Evolutionary conservation across 2,888 invertebrate species (phyloP), one percentile per base, ranked within the genome.

Genomic region (Chrysomela aeneicollis): DNA sequence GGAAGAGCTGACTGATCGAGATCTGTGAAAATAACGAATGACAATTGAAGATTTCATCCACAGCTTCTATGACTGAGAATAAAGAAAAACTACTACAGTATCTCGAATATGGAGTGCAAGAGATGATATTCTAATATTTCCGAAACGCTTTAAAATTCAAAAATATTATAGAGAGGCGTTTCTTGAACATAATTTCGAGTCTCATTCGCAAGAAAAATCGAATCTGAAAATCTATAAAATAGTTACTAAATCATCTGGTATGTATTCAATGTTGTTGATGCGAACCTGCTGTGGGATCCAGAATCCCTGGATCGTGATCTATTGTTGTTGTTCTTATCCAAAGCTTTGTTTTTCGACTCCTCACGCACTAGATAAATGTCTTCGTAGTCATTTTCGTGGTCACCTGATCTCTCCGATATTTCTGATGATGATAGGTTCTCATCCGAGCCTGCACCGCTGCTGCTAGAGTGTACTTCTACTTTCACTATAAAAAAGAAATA

Each of bases 391-490:
- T 92, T 90, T 71, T 88, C 87, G 67, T 86, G 86, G 63, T 83
- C 84, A 32, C 81, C 83, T 8, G 84, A 84, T 35, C 83, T 76
- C 69, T 84, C 85, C n/a, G 85, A 85, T 37, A 84, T 73, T 67
- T 87, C 87, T 12, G 87, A 86, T 15, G 87, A 86, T 62, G 87
- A 87, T 10, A 87, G 83, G 63, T 88, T 88, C 80, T 88, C 88
- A 68, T 88, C 88, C 22, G 88, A 88, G 69, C 87, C 88, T 17
- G 88, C 87, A 59, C 88, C 88, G 71, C 87, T 87, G 71, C 87
- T 88, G 65, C 88, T 88, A n/a, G 90, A 91, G 84, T 94, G 94
- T 57, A 94, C 90, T 83, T 94, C 94, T 50, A 93, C 94, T 87
- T 93, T 93, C 72, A 94, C 93, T 92, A 86, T 12, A 79, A 80